Evolutionary conservation across 1,140 invertebrate genomes (phyloP).

Genomic region (Drosophila sp.): DNA sequence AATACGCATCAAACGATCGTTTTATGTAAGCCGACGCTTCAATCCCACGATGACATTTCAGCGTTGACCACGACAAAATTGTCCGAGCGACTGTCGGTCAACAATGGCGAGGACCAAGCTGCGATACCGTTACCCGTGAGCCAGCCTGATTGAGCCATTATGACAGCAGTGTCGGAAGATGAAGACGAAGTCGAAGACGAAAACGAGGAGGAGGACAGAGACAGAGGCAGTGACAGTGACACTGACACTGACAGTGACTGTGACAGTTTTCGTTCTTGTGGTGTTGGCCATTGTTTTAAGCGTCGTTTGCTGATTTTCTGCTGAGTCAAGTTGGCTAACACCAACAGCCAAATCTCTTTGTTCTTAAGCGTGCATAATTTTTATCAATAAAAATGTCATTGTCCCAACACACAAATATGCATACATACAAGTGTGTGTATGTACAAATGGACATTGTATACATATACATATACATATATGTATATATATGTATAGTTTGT

Average conservation of each 20-base stretch:
- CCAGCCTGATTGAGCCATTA: constrained; percentile 73
- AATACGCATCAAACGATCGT: constrained; percentile 28
- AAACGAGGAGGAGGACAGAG: not conserved
- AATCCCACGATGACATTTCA: constrained; percentile 32
- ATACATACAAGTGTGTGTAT: constrained; percentile 27
- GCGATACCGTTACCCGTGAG: constrained; percentile 31
- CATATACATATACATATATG: constrained; percentile 5
- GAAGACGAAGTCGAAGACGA: constrained; percentile 2
- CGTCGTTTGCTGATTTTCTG: constrained; percentile 55
- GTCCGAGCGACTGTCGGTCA: constrained; percentile 27
- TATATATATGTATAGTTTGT: too few species aligned
- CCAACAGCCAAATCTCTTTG: constrained; percentile 45
- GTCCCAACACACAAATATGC: constrained; percentile 26
- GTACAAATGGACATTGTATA: too few species aligned
- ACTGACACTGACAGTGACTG: too few species aligned
- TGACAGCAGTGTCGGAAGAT: constrained; percentile 48
- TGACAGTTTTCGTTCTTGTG: constrained; percentile 25
- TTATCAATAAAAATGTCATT: constrained; percentile 71
- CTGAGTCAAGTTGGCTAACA: constrained; percentile 79
- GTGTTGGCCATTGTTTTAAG: constrained; percentile 45
- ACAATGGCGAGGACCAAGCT: constrained; percentile 32
- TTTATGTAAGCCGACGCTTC: constrained; percentile 40
- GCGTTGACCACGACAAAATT: constrained; percentile 31
- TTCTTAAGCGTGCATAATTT: constrained; percentile 74
- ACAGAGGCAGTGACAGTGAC: constrained; percentile 12